Evolutionary conservation across 2,888 invertebrate species (phyloP), one percentile per base, ranked within the genome.

Genomic region (Gnatocerus cornutus): DNA sequence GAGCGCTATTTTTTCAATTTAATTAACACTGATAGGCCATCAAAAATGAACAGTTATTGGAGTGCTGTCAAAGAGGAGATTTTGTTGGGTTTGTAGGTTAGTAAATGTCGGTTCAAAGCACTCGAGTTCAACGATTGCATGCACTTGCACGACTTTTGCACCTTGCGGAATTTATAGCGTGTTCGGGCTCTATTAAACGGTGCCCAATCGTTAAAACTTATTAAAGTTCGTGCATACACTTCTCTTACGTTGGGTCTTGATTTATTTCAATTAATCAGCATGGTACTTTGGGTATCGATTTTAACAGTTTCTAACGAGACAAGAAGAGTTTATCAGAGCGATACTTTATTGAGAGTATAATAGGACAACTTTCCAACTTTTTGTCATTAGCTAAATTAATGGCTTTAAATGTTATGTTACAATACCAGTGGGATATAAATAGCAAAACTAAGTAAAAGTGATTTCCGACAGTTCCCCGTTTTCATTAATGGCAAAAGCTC

Each of bases 61-160:
- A 21, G 27, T 4, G 6, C 50, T 50, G 50, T 50, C 50, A 50
- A 29, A 50, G 29, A 29, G 12, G 27, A 21, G 29, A n/a, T 10
- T 41, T 30, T 52, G 52, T 30, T 16, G 29, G 12, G 41, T 41
- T 52, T 52, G 52, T 30, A 52, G 29, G 52, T 52, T 52, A 30
- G 46, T 46, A 9, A 14, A 14, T 14, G 39, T 59, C 45, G 59
- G 41, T 53, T 53, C 63, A 52, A 63, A 63, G 63, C 63, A 53
- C 63, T 63, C 33, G 48, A 62, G 63, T 63, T 63, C 63, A 63
- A 53, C 39, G 63, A 62, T 33, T 62, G 62, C 52, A 62, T 52
- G 62, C 59, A 62, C 62, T 10, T 29, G 46, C 29, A 29, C 21
- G 55, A 55, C 55, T 56, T 62, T 53, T 63, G 63, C 53, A 63